Conservation (phyloP, 2,797 vertebrate species). For the Bothrops alternatus region DNA sequence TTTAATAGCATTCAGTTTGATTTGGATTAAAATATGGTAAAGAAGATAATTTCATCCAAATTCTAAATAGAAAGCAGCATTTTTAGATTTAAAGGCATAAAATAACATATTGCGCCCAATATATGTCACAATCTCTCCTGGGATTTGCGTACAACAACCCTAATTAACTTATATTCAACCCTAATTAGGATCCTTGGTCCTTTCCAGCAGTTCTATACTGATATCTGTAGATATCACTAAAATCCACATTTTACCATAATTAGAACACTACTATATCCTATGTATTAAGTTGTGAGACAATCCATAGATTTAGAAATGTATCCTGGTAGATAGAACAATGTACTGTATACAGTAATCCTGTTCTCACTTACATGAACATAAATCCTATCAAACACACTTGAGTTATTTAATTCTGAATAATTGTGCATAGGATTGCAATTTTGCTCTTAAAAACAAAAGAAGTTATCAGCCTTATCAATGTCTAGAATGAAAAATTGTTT, state of each 20-base stretch:
- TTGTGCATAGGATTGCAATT: not conserved
- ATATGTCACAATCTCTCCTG: constrained; percentile 46
- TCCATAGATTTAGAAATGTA: not conserved
- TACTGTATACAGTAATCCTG: not conserved
- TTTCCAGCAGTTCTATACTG: not conserved
- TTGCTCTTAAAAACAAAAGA: not conserved
- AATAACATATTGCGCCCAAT: constrained; percentile 50
- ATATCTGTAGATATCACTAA: not conserved
- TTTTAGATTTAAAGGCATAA: constrained; percentile 48
- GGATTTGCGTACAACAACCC: constrained; percentile 53
- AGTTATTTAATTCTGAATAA: not conserved
- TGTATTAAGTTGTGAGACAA: not conserved
- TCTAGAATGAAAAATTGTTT: not conserved
- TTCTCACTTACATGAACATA: not conserved
- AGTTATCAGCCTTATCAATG: not conserved
- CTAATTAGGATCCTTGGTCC: constrained; percentile 52
- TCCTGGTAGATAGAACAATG: not conserved
- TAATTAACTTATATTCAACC: constrained; percentile 57
- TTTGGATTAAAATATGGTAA: constrained; percentile 50
- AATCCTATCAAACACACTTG: not conserved
- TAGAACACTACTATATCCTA: not conserved
- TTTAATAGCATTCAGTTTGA: constrained; percentile 43
- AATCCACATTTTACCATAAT: not conserved
- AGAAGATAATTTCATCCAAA: constrained; percentile 55
- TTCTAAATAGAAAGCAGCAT: constrained; percentile 23